These are phyloP conservation scores for Balaenoptera acutorostrata DNA, from an alignment of 2,113 vertebrate species.

Conservation along the genomic window DNA sequence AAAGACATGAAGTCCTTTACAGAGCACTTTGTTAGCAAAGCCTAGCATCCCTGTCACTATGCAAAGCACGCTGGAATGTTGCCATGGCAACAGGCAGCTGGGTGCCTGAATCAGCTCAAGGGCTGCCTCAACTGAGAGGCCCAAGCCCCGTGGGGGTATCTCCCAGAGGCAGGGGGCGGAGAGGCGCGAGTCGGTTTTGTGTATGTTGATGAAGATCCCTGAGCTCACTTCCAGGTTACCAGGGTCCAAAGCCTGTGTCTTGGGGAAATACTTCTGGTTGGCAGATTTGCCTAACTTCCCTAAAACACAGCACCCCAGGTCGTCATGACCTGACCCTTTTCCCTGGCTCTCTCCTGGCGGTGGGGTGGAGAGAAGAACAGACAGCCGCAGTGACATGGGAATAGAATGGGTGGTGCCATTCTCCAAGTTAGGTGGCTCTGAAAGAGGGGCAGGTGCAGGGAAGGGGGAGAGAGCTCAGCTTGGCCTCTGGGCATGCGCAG, in stretches of 20 bases:
- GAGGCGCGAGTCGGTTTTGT: background rate
- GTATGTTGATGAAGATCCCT: background rate
- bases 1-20: constrained; percentile 70
- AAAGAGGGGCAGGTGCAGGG: background rate
- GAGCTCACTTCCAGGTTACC: constrained; percentile 10
- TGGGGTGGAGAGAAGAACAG: background rate
- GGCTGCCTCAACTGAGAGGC: constrained; percentile 51
- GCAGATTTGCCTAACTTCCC: background rate
- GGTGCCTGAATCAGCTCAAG: constrained; percentile 59
- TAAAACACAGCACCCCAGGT: background rate
- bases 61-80: constrained; percentile 64
- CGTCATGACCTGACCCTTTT: background rate
- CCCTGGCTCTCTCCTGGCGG: background rate
- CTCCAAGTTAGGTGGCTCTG: background rate
- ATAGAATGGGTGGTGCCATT: background rate
- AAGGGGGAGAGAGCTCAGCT: background rate
- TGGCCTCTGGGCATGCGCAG: background rate
- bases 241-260: background rate
- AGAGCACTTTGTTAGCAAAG: constrained; percentile 70
- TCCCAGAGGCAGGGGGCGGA: background rate
- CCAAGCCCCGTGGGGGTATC: constrained; percentile 33
- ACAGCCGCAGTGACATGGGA: background rate
- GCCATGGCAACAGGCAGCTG: constrained; percentile 67
- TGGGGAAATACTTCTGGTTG: constrained; percentile 2
- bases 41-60: constrained; percentile 66